A percentile compares a stretch with the other conserved stretches of the same genome.
These are phyloP conservation scores for Clitarchus hookeri DNA, from an alignment of 2,888 invertebrate species.

Conservation along the genomic window DNA sequence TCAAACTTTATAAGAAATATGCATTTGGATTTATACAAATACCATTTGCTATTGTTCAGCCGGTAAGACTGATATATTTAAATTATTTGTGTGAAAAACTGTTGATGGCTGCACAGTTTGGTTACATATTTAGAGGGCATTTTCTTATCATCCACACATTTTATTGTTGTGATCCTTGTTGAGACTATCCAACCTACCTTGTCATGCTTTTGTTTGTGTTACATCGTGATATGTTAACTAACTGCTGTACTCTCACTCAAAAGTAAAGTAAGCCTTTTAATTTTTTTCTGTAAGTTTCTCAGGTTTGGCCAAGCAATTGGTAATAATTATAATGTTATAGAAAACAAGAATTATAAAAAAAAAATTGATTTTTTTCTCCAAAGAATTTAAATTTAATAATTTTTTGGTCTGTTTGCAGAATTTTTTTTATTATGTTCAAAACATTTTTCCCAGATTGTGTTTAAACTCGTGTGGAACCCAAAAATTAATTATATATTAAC, in stretches of 20 bases:
- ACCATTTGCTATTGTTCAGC: no score
- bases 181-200: not conserved
- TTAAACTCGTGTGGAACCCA: not conserved
- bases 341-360: not conserved
- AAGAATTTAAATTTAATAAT: not conserved
- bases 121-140: constrained; percentile 1
- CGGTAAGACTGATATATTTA: no score
- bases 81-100: not conserved
- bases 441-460: not conserved
- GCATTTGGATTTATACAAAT: no score
- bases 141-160: constrained; percentile 17
- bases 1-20: no score
- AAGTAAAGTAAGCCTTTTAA: not conserved
- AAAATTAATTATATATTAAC: no score
- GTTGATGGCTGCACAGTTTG: not conserved
- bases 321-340: not conserved
- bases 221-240: not conserved
- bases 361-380: not conserved
- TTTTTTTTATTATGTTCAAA: not conserved
- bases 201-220: constrained; percentile 6
- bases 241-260: not conserved
- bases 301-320: constrained; percentile 24
- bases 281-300: constrained; percentile 11
- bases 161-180: constrained; percentile 23
- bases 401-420: no score